Conservation (phyloP, 2,113 vertebrate species). For the Anser cygnoides region DNA sequence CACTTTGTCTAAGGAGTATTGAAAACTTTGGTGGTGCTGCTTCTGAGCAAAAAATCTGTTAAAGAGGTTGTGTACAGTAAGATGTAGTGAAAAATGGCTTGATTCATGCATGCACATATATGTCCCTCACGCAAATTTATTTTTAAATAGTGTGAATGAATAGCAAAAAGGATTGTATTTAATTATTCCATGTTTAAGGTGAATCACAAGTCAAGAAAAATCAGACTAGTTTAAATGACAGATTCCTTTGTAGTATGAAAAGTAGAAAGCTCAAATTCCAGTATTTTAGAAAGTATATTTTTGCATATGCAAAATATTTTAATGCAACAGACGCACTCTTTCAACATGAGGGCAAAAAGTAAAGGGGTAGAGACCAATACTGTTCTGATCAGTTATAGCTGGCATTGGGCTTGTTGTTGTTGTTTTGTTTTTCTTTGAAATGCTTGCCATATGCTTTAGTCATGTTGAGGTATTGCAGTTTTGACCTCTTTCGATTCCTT, state of each 20-base stretch:
- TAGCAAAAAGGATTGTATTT: background rate
- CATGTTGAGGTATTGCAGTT: constrained; percentile 29
- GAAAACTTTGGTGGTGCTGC: background rate
- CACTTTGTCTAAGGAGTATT: background rate
- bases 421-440: background rate
- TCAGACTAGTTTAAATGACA: background rate
- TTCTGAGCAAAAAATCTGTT: background rate
- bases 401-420: background rate
- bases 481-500: constrained; percentile 37
- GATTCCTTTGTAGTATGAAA: background rate
- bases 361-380: background rate
- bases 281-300: background rate
- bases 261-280: background rate
- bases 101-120: background rate
- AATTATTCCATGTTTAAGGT: background rate
- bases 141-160: background rate
- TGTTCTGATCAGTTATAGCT: background rate
- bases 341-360: background rate
- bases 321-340: background rate
- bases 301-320: background rate
- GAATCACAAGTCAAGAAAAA: background rate
- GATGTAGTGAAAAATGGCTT: background rate
- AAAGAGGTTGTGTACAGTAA: background rate
- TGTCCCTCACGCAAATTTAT: background rate
- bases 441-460: constrained; percentile 31